Evolutionary conservation across 2,797 vertebrate species (phyloP).

Genomic region (Dallia pectoralis): DNA sequence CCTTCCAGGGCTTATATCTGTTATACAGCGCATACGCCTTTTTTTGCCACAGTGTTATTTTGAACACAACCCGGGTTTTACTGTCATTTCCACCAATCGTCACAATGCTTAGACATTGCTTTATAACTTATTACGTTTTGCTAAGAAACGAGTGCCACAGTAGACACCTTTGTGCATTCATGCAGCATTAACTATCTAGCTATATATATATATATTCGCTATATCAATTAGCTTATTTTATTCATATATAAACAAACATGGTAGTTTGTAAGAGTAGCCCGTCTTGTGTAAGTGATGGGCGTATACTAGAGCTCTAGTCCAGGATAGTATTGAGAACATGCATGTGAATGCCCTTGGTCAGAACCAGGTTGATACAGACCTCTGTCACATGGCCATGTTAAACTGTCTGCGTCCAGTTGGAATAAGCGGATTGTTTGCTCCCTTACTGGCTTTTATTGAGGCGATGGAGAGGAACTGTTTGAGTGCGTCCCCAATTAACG

Average conservation of each 20-base stretch:
- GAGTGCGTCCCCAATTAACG: too few relatives aligned
- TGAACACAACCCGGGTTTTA: background rate
- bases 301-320: background rate
- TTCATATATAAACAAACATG: slow-evolving; percentile 35
- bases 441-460: slow-evolving; percentile 26
- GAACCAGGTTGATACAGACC: slow-evolving; percentile 28
- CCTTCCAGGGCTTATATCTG: too few relatives aligned
- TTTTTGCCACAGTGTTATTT: too few relatives aligned
- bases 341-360: background rate
- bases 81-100: slow-evolving; percentile 11
- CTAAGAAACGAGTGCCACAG: slow-evolving; percentile 29
- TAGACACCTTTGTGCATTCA: slow-evolving; percentile 37
- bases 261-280: slow-evolving; percentile 38
- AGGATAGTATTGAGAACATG: background rate
- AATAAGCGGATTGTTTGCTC: slow-evolving; percentile 26
- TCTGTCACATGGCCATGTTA: slow-evolving; percentile 20
- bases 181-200: slow-evolving; percentile 41
- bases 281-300: slow-evolving; percentile 29
- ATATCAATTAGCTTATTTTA: slow-evolving; percentile 55
- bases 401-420: slow-evolving; percentile 37
- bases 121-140: slow-evolving; percentile 23
- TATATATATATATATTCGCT: slow-evolving; percentile 45
- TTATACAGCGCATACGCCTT: too few relatives aligned
- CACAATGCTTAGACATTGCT: slow-evolving; percentile 30
- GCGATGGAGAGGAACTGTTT: slow-evolving; percentile 15